These are phyloP conservation scores for Chelonia mydas DNA, from an alignment of 2,797 vertebrate species.

Conservation along the genomic window DNA sequence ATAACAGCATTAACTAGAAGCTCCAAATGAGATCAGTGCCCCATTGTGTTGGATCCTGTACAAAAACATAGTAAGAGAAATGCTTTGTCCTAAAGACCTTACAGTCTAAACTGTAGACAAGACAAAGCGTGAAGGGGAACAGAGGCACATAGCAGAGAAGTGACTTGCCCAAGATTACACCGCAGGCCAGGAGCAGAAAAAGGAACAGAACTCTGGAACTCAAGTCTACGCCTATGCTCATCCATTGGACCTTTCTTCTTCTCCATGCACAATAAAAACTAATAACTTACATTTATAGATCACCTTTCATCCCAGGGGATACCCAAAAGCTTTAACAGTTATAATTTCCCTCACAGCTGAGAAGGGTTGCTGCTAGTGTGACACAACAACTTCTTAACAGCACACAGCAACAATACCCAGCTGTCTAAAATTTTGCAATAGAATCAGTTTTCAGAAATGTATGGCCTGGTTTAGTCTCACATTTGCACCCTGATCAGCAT, in stretches of 20 bases:
- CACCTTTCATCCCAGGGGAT: background rate
- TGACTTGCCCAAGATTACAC: background rate
- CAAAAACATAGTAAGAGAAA: background rate
- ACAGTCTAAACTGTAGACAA: background rate
- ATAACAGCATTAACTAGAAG: background rate
- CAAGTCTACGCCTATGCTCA: accelerated
- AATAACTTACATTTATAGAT: background rate
- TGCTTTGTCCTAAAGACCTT: background rate
- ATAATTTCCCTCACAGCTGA: background rate
- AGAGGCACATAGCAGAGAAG: background rate
- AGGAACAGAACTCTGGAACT: background rate
- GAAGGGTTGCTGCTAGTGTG: background rate
- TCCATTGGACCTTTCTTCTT: background rate
- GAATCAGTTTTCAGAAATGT: background rate
- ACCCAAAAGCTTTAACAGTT: background rate
- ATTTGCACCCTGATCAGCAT: accelerated
- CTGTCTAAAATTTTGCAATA: accelerated
- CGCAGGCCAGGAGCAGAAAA: background rate
- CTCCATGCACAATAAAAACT: background rate
- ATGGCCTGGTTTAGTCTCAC: background rate
- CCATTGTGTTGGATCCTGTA: background rate
- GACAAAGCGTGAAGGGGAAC: background rate
- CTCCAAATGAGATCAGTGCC: background rate
- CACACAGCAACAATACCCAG: background rate
- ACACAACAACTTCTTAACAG: too few relatives aligned